Evolutionary conservation across 2,797 vertebrate species (phyloP), one percentile per base, ranked within the genome.

Genomic region (Cynopterus sphinx): DNA sequence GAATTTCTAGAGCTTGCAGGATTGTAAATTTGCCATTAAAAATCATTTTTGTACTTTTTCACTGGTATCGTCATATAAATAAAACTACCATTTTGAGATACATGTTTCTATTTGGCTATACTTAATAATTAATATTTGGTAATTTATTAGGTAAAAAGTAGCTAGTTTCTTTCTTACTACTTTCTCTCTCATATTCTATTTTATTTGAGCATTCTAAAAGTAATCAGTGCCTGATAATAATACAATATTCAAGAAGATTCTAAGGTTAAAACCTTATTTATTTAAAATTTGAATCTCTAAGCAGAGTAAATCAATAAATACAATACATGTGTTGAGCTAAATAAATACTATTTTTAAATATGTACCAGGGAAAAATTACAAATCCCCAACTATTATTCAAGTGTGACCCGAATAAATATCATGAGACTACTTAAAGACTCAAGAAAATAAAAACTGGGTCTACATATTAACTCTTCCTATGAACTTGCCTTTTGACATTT

Each of bases 401-500:
- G 53, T 82, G 49, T 85, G 94, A 26, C 4, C 63, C 83, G 51
- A 91, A 78, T 90, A 91, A 97, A 93, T 90, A 96, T 94, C 31
- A 81, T 74, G 33, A 91, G 46, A 87, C 57, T 83, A 97, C 93
- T 87, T 95, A 89, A 89, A 87, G 33, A 85, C 17, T 68, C 21
- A 89, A 93, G 61, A 92, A 87, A 97, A 96, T 91, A 91, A 88
- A 86, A 86, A 63, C 10, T 77, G 57, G 15, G 65, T 77, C 86
- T 96, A 87, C 49, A 88, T 67, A 92, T 41, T 82, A 97, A 95
- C 19, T 88, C 70, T 95, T 96, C 68, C 39, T 70, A 70, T n/a
- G 55, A 94, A 93, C 65, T 92, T 94, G 39, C 75, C 70, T 95
- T 91, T 85, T 93, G 77, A 96, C 92, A 96, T 97, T 85, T 95